These are phyloP conservation scores for Gymnogyps californianus DNA, from an alignment of 2,113 vertebrate genomes.

Conservation along the genomic window DNA sequence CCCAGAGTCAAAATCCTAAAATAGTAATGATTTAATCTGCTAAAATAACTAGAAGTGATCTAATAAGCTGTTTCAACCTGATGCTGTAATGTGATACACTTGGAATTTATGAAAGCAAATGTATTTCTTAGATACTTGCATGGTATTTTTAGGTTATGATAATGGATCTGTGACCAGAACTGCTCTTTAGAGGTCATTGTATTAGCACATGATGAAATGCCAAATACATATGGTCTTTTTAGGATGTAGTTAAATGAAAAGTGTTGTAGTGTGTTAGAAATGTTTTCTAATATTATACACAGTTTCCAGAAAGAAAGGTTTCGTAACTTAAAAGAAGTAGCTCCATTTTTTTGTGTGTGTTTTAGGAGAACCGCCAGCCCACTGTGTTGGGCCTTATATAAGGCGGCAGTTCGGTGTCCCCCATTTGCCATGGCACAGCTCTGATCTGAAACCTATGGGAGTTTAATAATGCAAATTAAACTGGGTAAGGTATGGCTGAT, in stretches of 20 bases:
- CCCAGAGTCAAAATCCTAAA: background rate
- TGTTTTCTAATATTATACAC: background rate
- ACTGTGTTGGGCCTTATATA: fast-evolving
- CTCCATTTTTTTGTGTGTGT: background rate
- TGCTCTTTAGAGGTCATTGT: background rate
- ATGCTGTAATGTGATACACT: background rate
- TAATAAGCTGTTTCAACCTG: background rate
- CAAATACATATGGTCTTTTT: background rate
- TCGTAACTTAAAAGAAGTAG: background rate
- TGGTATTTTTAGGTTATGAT: constrained; percentile 18
- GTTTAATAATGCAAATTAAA: background rate
- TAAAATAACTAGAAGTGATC: background rate
- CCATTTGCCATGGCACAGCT: fast-evolving
- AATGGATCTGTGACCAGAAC: background rate
- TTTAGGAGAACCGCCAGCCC: background rate
- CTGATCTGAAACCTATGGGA: background rate
- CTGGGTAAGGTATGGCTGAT: background rate
- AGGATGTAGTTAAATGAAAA: background rate
- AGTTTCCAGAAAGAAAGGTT: background rate
- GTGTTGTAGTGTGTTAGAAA: background rate
- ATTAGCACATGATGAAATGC: background rate
- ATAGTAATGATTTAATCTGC: constrained; percentile 20
- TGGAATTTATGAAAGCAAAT: background rate
- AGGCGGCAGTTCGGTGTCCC: background rate
- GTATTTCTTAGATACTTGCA: background rate